Evolutionary conservation across 2,888 invertebrate genomes (phyloP), one percentile per base, ranked within the genome.

Genomic region (Neoaliturus tenellus): DNA sequence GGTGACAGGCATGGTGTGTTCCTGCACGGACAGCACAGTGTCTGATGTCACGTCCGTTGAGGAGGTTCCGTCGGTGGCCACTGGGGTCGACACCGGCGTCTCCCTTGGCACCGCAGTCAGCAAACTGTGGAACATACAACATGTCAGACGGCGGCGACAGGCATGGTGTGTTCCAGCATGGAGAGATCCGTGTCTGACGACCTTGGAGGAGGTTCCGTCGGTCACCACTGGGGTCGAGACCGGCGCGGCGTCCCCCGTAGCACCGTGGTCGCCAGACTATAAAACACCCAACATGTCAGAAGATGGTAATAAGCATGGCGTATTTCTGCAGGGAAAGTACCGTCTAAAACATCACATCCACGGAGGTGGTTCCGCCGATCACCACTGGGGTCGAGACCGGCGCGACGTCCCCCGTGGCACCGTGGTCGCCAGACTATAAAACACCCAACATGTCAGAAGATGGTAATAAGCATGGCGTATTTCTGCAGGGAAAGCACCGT

Each of bases 31-130:
- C 58, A 84, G 67, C 14, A 85, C 75, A 0, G 87, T 87, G 82
- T 87, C 87, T 20, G 86, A 86, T 1, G 86, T 86, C 51, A 87
- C 87, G 83, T 87, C 87, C 6, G 87, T 87, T 0, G 87, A 87
- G 17, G 87, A 87, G n/a, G 87, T 87, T 6, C 84, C 83, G 83
- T 87, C 87, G 6, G 87, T 87, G 10, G 86, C 87, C 28, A 86
- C 80, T 6, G 87, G 87, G 0, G 87, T 87, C 1, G 87, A 87
- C 3, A 85, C 84, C 0, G 87, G 87, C 4, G 87, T 87, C 51
- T 87, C 87, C 55, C 83, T 82, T n/a, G 86, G 73, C 12, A 81
- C 86, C 3, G 85, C 86, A 31, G 86, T 86, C 25, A 87, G 81
- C 14, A 87, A 81, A 39, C 87, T 87, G 84, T 78, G 25, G 55